phyloP scores from a whole-genome alignment of 1,140 invertebrate genomes.

The Drosophila kepulauana region DNA sequence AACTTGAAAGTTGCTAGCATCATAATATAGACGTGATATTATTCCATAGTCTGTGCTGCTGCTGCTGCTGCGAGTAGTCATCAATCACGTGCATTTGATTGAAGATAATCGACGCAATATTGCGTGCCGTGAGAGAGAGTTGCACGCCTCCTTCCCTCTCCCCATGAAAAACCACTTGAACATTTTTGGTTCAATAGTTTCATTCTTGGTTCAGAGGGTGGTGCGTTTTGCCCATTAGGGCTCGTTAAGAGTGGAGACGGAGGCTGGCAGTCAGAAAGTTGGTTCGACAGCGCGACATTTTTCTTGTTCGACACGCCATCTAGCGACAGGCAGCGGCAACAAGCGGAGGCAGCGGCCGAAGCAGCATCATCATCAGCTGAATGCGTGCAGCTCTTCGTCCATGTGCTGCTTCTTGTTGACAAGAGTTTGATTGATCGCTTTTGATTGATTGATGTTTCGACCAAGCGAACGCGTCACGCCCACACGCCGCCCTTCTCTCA shows the following conservation, averaged over 20 bases:
- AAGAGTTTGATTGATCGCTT: constrained; percentile 78
- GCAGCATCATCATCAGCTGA: constrained; percentile 56
- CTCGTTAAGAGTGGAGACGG: constrained; percentile 51
- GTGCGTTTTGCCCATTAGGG: constrained; percentile 66
- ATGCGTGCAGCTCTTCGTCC: constrained; percentile 45
- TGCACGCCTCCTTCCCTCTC: constrained; percentile 25
- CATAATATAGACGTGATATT: constrained; percentile 26
- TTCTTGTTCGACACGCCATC: constrained; percentile 77
- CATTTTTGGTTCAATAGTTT: constrained; percentile 73
- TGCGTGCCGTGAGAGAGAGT: constrained; percentile 45
- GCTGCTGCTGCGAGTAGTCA: constrained; percentile 51
- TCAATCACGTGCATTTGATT: constrained; percentile 77
- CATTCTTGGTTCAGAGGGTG: constrained; percentile 16
- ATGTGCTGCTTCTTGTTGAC: constrained; percentile 56
- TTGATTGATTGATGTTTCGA: constrained; percentile 73
- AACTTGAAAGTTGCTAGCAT: constrained; percentile 48
- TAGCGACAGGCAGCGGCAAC: constrained; percentile 57
- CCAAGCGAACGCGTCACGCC: constrained; percentile 1
- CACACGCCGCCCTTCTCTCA: neutral
- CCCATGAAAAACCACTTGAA: constrained; percentile 30
- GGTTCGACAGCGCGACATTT: constrained; percentile 60
- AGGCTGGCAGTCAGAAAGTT: constrained; percentile 50
- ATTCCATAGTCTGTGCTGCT: constrained; percentile 5
- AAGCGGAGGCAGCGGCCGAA: constrained; percentile 21
- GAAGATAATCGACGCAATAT: constrained; percentile 79